These are phyloP conservation scores for Chironomus tepperi DNA, from an alignment of 1,140 invertebrate genomes.

Conservation along the genomic window DNA sequence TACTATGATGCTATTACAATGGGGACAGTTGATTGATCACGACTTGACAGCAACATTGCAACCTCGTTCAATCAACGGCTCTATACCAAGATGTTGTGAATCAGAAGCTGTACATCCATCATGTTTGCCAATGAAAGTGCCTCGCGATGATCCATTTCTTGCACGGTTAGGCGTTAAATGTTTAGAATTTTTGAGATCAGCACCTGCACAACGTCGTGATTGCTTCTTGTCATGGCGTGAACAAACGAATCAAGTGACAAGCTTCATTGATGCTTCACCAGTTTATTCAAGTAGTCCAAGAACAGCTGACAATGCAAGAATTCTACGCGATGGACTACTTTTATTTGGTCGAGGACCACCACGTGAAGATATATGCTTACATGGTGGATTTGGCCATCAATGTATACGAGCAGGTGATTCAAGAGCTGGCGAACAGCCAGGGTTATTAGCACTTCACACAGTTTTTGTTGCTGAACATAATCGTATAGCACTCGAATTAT, in stretches of 20 bases:
- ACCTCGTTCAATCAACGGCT: conserved; percentile 65
- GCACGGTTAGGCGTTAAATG: conserved; percentile 58
- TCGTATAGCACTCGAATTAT: conserved; percentile 66
- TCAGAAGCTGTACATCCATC: conserved; percentile 67
- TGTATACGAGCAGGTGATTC: conserved; percentile 71
- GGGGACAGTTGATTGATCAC: conserved; percentile 78
- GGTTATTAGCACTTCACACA: conserved; percentile 76
- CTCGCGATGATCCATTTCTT: conserved; percentile 61
- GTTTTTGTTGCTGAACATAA: conserved; percentile 87
- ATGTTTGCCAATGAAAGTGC: conserved; percentile 71
- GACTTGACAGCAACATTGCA: conserved; percentile 63
- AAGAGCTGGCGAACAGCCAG: conserved; percentile 77
- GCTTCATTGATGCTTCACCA: conserved; percentile 83
- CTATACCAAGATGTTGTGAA: conserved; percentile 68
- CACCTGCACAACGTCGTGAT: conserved; percentile 57
- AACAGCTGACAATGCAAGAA: conserved; percentile 60
- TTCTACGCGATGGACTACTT: conserved; percentile 62
- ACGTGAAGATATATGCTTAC: conserved; percentile 53
- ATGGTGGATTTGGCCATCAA: conserved; percentile 54
- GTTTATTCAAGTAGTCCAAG: conserved; percentile 81
- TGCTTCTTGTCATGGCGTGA: conserved; percentile 63
- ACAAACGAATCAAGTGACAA: conserved; percentile 65
- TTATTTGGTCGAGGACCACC: conserved; percentile 57
- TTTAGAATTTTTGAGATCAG: conserved; percentile 63
- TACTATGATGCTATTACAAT: conserved; percentile 77